Percentiles rank a stretch among this genome's conserved stretches.
phyloP scores from a whole-genome alignment of 2,113 vertebrate genomes.

The Atrichornis clamosus region DNA sequence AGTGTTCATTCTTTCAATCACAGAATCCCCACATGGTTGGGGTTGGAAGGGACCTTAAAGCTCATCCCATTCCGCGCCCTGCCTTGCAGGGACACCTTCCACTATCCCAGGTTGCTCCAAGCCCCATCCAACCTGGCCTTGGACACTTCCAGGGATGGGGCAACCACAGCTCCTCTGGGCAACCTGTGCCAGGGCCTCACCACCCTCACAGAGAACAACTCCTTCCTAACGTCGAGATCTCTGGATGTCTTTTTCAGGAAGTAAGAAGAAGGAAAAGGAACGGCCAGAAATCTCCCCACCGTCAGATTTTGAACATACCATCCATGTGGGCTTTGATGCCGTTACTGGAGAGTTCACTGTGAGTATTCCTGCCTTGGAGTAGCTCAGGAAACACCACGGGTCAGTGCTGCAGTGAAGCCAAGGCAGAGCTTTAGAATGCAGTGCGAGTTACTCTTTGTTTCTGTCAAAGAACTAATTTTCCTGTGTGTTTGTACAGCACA shows the following conservation, averaged over 20 bases:
- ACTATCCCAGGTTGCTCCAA: fast-evolving
- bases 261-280: slow-evolving; percentile 93
- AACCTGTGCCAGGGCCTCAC: fast-evolving
- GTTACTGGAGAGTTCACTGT: slow-evolving; percentile 98
- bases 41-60: neutral
- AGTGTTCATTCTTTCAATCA: neutral
- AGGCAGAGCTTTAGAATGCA: neutral
- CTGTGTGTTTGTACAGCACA: neutral
- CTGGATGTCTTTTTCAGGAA: slow-evolving; percentile 72
- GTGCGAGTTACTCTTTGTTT: neutral
- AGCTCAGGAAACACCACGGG: neutral
- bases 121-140: fast-evolving
- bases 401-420: neutral
- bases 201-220: neutral
- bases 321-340: slow-evolving; percentile 96
- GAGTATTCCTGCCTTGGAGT: slow-evolving; percentile 55
- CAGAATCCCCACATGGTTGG: neutral
- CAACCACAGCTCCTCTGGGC: neutral
- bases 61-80: fast-evolving
- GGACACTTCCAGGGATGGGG: neutral
- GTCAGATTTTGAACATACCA: slow-evolving; percentile 96
- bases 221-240: neutral
- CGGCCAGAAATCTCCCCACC: slow-evolving; percentile 95
- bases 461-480: neutral
- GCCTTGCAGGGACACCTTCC: neutral